Percentiles rank a stretch among this genome's conserved stretches.
phyloP scores from a whole-genome alignment of 2,888 invertebrate genomes.

The Calameuta filiformis region DNA sequence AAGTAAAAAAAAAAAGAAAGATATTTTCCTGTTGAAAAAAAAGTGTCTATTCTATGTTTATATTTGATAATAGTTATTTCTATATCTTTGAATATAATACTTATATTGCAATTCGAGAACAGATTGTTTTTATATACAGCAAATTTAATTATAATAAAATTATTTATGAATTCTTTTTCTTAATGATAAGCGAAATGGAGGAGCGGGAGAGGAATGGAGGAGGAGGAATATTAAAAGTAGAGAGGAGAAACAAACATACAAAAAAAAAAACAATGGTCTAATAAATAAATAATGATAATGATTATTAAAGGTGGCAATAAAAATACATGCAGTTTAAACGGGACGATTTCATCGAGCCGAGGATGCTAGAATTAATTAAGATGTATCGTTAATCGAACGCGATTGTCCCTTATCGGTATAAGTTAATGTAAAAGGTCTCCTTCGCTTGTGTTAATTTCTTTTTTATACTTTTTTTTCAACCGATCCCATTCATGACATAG shows the following conservation, averaged over 20 bases:
- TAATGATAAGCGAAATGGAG: slow-evolving; percentile 1
- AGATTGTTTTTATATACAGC: slow-evolving; percentile 10
- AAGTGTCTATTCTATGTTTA: slow-evolving; percentile 59
- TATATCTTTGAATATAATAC: slow-evolving; percentile 49
- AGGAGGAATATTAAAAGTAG: not conserved
- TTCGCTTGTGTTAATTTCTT: not conserved
- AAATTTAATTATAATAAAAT: slow-evolving; percentile 24
- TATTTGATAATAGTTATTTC: slow-evolving; percentile 58
- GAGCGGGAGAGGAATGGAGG: not conserved
- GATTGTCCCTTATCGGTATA: not conserved
- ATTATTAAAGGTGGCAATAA: slow-evolving; percentile 19
- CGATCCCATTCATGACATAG: not conserved
- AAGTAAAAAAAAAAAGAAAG: slow-evolving; percentile 38
- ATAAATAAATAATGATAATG: not conserved
- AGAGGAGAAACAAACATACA: not conserved
- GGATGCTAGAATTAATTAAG: not conserved
- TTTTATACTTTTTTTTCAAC: not conserved
- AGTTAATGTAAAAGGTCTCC: not conserved
- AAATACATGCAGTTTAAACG: not conserved
- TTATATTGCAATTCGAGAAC: slow-evolving; percentile 34
- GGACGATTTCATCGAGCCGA: not conserved
- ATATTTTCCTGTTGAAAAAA: slow-evolving; percentile 57
- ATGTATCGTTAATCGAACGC: not conserved
- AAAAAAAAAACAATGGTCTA: not conserved
- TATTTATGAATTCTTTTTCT: slow-evolving; percentile 28